phyloP scores from a whole-genome alignment of 2,888 invertebrate genomes.

The Monopis laevigella region DNA sequence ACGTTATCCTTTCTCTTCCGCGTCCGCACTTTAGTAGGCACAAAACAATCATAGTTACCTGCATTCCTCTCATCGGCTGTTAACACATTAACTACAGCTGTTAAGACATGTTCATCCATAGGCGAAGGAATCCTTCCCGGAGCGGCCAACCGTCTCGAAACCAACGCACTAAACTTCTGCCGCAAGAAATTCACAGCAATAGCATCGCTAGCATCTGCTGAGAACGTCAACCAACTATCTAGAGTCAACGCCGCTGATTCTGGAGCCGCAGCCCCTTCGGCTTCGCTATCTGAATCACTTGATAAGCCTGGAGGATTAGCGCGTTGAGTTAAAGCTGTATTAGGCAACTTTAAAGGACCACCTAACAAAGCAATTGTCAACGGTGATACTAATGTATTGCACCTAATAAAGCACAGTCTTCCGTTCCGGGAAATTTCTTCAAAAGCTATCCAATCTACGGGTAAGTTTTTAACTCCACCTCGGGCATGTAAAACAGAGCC shows the following conservation, averaged over 20 bases:
- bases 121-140: slow-evolving; percentile 65
- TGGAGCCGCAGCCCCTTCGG: slow-evolving; percentile 38
- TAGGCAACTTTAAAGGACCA: slow-evolving; percentile 72
- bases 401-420: slow-evolving; percentile 75
- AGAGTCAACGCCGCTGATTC: slow-evolving; percentile 64
- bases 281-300: slow-evolving; percentile 56
- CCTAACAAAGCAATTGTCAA: slow-evolving; percentile 82
- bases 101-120: slow-evolving; percentile 74
- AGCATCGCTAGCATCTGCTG: slow-evolving; percentile 73
- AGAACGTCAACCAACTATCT: slow-evolving; percentile 81
- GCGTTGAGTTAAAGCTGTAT: slow-evolving; percentile 47
- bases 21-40: no score
- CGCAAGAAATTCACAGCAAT: slow-evolving; percentile 72
- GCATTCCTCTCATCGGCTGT: slow-evolving; percentile 76
- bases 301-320: slow-evolving; percentile 55
- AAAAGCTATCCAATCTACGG: slow-evolving; percentile 86
- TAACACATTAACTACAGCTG: slow-evolving; percentile 72
- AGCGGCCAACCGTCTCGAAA: slow-evolving; percentile 69
- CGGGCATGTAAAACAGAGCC: slow-evolving; percentile 71
- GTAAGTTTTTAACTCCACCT: slow-evolving; percentile 63
- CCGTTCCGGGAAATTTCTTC: slow-evolving; percentile 84
- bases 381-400: slow-evolving; percentile 84
- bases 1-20: no score
- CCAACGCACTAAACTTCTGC: slow-evolving; percentile 77
- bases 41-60: no score